Base-by-base conservation (phyloP, 2,797 vertebrate genomes). In the Xiphophorus birchmanni region DNA sequence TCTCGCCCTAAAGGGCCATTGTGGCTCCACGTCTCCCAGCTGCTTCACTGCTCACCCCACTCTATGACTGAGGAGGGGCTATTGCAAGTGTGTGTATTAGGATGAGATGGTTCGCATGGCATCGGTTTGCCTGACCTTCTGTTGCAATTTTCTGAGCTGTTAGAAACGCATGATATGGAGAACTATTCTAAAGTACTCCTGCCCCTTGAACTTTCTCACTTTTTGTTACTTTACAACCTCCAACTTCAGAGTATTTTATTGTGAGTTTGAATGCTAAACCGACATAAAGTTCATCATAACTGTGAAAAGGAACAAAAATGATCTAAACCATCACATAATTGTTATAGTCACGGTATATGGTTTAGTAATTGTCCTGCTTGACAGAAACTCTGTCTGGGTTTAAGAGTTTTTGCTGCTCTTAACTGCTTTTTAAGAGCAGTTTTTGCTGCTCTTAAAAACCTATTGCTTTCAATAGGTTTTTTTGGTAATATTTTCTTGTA, bases 1-100 rank as follows among this genome's bases (percentile, higher is more conserved):
- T 94, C 92, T 93, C 91, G 91, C 93, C 94, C 93, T 91, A 93
- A 94, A 95, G 94, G 93, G 90, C 93, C 92, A 93, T 93, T 93
- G 94, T 94, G 93, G 92, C 86, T 94, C 83, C 84, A 89, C 91
- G 88, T 94, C 93, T 94, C 93, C 93, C 94, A 95, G 94, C 93
- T 94, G 95, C 94, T 93, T 92, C 92, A 83, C 84, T 81, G 75
- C 84, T 85, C 88, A 84, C 91, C 90, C 93, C 86, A 89, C 86
- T 90, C 80, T 83, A 82, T 78, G 63, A 58, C 87, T 84, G 42
- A 88, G 91, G 92, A 90, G 93, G 92, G 91, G 93, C 87, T 80
- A 77, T 74, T 54, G 74, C 23, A 35, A 35, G 79, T 77, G 75
- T 84, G 73, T 75, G 72, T 78, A 52, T 83, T 40, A 60, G 80